phyloP scores from a whole-genome alignment of 2,888 invertebrate genomes.

The Leptopterna dolabrata region DNA sequence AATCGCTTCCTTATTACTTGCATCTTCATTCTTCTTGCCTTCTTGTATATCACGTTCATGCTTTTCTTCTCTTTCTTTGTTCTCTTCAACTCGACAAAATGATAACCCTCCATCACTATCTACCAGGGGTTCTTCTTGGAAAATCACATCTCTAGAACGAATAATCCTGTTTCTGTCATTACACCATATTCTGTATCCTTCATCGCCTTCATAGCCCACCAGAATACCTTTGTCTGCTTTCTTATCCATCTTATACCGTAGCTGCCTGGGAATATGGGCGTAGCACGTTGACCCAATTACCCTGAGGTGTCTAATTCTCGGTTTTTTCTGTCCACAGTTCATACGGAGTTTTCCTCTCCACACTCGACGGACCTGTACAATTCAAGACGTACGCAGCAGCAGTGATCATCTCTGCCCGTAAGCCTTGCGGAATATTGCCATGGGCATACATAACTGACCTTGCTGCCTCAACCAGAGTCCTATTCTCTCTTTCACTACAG shows the following conservation, averaged over 20 bases:
- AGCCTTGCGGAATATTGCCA: neutral
- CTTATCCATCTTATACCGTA: too few relatives aligned
- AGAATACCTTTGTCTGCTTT: too few relatives aligned
- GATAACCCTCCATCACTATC: neutral
- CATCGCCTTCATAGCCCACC: too few relatives aligned
- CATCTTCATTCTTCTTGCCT: too few relatives aligned
- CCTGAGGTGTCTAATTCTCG: neutral
- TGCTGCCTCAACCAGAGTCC: slow-evolving; percentile 2
- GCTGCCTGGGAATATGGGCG: too few relatives aligned
- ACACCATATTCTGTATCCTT: too few relatives aligned
- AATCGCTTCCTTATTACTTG: too few relatives aligned
- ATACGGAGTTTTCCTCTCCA: neutral
- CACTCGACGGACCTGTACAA: neutral
- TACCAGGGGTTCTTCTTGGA: neutral
- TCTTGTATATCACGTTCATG: too few relatives aligned
- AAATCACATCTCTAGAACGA: neutral
- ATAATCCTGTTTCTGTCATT: too few relatives aligned
- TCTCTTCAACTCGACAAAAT: too few relatives aligned
- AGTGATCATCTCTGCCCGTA: neutral
- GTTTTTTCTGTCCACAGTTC: neutral
- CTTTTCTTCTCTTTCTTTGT: too few relatives aligned
- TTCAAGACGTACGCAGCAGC: neutral
- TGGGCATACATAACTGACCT: neutral
- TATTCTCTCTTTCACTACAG: neutral
- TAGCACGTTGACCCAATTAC: neutral